Conservation (phyloP, 2,113 vertebrate species). For the Oncorhynchus kisutch region DNA sequence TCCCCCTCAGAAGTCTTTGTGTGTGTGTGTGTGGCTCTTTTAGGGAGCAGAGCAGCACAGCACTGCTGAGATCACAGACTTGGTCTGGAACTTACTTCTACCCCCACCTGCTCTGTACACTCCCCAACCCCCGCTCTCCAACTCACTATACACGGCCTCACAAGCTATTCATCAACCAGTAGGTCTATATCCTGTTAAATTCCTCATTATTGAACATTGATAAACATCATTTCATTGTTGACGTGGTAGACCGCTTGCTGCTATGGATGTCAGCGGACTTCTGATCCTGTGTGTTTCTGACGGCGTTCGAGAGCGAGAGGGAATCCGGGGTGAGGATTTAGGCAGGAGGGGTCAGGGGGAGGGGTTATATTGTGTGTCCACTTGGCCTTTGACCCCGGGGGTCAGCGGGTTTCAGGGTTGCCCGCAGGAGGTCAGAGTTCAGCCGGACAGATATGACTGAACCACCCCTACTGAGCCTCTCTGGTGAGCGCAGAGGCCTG, state of each 20-base stretch:
- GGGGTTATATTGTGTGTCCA: slow-evolving; percentile 51
- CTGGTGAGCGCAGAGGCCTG: neutral
- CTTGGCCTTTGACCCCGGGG: slow-evolving; percentile 65
- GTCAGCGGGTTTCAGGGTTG: slow-evolving; percentile 17
- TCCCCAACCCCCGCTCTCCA: neutral
- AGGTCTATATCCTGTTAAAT: neutral
- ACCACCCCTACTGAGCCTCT: neutral
- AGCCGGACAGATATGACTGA: neutral
- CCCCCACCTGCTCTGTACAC: slow-evolving; percentile 3
- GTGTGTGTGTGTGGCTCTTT: slow-evolving; percentile 25
- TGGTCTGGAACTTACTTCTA: neutral
- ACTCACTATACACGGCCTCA: neutral
- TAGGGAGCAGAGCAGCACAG: neutral
- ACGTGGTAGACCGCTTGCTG: too few species aligned
- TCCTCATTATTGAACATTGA: neutral
- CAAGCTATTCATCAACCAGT: neutral
- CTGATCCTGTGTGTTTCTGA: neutral
- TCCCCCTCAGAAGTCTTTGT: slow-evolving; percentile 11
- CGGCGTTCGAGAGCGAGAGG: too few species aligned
- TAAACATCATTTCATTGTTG: neutral
- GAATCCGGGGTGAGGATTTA: neutral
- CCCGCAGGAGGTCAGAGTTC: slow-evolving; percentile 4
- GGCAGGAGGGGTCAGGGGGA: neutral
- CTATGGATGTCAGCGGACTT: too few species aligned
- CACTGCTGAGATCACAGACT: too few species aligned